These are phyloP conservation scores for Aphaenogaster floridana DNA, from an alignment of 1,140 invertebrate genomes.

Conservation along the genomic window DNA sequence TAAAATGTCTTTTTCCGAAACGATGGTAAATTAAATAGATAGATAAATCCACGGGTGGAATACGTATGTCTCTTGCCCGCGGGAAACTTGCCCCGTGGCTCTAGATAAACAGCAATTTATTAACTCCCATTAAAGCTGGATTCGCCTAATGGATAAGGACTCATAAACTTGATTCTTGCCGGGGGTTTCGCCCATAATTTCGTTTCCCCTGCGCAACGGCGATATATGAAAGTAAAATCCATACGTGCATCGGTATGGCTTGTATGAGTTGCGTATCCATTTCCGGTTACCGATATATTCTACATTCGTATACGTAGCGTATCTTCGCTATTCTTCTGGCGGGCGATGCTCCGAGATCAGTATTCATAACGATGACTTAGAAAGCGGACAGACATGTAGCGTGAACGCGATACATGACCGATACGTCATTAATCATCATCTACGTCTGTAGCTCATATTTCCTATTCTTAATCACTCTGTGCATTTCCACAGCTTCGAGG, in stretches of 20 bases:
- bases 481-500: conserved; percentile 19
- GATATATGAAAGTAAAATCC: conserved; percentile 59
- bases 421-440: conserved; percentile 59
- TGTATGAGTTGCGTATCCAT: neutral
- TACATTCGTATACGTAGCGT: neutral
- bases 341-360: conserved; percentile 47
- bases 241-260: neutral
- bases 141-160: conserved; percentile 10
- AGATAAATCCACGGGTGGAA: neutral
- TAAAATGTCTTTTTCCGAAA: neutral
- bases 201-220: neutral
- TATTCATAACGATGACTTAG: conserved; percentile 49
- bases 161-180: conserved; percentile 26
- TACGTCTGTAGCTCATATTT: conserved; percentile 32
- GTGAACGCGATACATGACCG: conserved; percentile 35
- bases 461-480: conserved; percentile 28
- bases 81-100: neutral
- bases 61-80: neutral
- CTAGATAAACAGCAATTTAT: conserved; percentile 37
- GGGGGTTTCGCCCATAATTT: conserved; percentile 19
- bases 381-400: conserved; percentile 60
- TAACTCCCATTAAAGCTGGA: conserved; percentile 12
- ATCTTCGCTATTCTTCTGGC: conserved; percentile 22
- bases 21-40: conserved; percentile 9
- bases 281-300: conserved; percentile 47